Conservation (phyloP, 2,888 invertebrate genomes). For the Lagria hirta region DNA sequence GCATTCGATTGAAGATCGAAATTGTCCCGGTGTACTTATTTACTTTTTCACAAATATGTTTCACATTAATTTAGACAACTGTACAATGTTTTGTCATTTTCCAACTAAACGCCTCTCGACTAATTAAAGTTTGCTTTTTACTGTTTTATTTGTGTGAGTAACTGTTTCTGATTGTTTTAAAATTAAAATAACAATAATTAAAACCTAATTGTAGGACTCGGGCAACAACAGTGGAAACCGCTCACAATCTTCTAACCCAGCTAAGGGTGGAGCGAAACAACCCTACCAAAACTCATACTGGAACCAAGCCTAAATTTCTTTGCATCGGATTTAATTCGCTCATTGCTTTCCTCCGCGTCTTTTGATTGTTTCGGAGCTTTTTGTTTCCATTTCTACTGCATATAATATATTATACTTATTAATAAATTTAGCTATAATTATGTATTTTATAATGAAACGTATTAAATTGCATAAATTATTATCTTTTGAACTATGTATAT, state of each 20-base stretch:
- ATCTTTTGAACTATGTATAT: slow-evolving; percentile 37
- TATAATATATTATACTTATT: too few relatives aligned
- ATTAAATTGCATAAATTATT: slow-evolving; percentile 39
- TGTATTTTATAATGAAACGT: slow-evolving; percentile 36
- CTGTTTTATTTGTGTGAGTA: not conserved
- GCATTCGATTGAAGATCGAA: too few relatives aligned
- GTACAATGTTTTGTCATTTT: too few relatives aligned
- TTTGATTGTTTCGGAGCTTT: slow-evolving; percentile 5
- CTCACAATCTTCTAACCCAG: slow-evolving; percentile 58
- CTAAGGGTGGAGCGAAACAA: slow-evolving; percentile 62
- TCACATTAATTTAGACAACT: too few relatives aligned
- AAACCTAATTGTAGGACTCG: slow-evolving; percentile 61
- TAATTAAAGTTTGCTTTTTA: too few relatives aligned
- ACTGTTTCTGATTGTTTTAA: too few relatives aligned
- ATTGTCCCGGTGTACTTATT: too few relatives aligned
- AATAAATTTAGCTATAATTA: slow-evolving; percentile 35
- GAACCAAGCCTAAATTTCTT: slow-evolving; percentile 60
- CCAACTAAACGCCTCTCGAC: too few relatives aligned
- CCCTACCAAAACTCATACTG: slow-evolving; percentile 66
- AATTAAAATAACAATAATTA: too few relatives aligned
- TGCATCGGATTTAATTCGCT: slow-evolving; percentile 32
- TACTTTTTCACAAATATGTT: too few relatives aligned
- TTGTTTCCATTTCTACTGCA: slow-evolving; percentile 8
- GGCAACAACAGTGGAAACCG: slow-evolving; percentile 57
- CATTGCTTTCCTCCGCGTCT: slow-evolving; percentile 39